Evolutionary conservation across 92 coral and sea anemone genomes (phyloP).

Genomic region (Siderastrea siderea): DNA sequence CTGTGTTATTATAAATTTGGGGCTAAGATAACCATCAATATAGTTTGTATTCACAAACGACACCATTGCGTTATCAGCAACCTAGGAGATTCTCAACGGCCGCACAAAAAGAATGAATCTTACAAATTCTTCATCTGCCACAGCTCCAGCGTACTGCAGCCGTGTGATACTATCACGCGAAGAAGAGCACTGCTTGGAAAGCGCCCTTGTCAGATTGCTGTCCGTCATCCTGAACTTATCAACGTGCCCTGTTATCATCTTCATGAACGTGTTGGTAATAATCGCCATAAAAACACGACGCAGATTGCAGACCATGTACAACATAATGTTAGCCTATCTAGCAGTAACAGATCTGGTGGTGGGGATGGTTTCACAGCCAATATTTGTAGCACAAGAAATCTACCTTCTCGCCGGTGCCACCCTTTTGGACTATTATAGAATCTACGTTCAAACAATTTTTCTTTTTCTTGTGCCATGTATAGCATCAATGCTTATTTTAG

Average conservation of each 20-base stretch:
- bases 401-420: background rate
- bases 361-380: background rate
- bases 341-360: background rate
- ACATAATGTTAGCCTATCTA: background rate
- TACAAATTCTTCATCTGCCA: background rate
- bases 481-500: background rate
- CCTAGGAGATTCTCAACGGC: no score
- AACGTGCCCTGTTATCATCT: background rate
- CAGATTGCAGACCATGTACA: background rate
- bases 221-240: background rate
- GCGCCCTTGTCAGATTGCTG: background rate
- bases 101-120: background rate
- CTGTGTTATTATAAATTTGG: no score
- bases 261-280: conserved; percentile 4
- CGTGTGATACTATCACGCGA: background rate
- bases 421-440: background rate
- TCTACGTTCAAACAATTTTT: background rate
- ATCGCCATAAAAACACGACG: conserved; percentile 3
- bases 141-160: background rate
- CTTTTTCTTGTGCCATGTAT: background rate
- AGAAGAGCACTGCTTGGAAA: background rate
- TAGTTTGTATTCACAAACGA: no score
- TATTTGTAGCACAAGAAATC: background rate
- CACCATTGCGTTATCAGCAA: no score
- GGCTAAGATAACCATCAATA: no score